Base-by-base conservation (phyloP, 2,113 vertebrate species). In the Forbesichthys agassizii region DNA sequence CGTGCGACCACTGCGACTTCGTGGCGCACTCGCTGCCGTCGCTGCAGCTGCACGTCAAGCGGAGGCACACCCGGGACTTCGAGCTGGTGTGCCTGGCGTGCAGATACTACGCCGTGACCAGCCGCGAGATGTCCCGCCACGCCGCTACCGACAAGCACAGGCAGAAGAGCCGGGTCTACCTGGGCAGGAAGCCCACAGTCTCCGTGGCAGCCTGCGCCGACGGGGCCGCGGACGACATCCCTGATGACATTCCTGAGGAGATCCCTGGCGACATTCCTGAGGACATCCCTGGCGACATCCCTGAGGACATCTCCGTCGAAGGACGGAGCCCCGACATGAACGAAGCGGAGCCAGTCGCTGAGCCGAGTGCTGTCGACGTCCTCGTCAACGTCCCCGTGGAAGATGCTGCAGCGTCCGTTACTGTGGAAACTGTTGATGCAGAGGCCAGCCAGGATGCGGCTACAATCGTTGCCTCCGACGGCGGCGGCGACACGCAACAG, bases 21-120 rank as follows among this genome's bases (percentile, higher is more conserved):
- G 77, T 82, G 36, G 94, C 96, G 64, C 95, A 97, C 56, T 96
- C 96, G 48, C 74, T 93, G 9, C 84, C 95, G 47, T 95, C 97
- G 0, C 92, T 99, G 14, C 95, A 96, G 49, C 88, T 96, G 48
- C 98, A 98, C 0, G 71, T 98, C 63, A 97, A 97, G 76, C 92
- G 95, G 74, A 97, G 94, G n/a, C 98, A 99, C 78, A 95, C 94
- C 5, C 95, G 91, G 82, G 94, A 97, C 64, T 99, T 96, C 85
- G 95, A 98, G 73, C 98, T 94, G 64, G 95, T 96, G 48, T 99
- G 98, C 80, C 92, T 96, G 88, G 98, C 96, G 0, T 99, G 98
- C 69, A 94, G 94, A 78, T 98, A 98, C 86, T 98, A 96, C 12
- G 95, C 97, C 0, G 94, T 98, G 74, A 98, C 96, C 14, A 93